Evolutionary conservation across 2,888 invertebrate species (phyloP), one percentile per base, ranked within the genome.

Genomic region (Monochamus alternatus): DNA sequence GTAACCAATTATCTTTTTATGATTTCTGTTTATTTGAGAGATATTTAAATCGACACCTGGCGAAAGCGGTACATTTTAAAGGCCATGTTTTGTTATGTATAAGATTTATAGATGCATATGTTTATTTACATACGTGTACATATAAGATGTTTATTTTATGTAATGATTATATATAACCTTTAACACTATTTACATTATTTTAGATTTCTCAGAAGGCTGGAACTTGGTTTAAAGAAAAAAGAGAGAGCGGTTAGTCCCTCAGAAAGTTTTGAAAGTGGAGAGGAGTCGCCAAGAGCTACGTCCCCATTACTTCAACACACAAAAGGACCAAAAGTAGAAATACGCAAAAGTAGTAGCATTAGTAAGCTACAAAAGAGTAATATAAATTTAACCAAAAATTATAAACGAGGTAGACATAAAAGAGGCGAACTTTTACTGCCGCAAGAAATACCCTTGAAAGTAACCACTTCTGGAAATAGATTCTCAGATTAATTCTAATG

Each of bases 141-240:
- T 22, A 22, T 22, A 22, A 22, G 22, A 22, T 22, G 22, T 22
- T 22, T 22, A 22, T 22, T 22, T 22, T 22, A 22, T 22, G 1
- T 22, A 22, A 22, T 22, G 22, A 22, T 22, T 22, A 22, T 22
- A 22, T 22, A 22, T 22, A 22, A 22, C 1, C 22, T 22, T 22
- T 22, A 1, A 22, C 22, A 22, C 22, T 22, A 22, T 22, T 22
- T 22, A 22, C 67, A 58, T 75, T 22, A 60, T 63, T 83, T 22
- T 86, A 94, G 94, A 89, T 95, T 94, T 88, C 90, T 95, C 73
- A 90, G 93, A 82, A 91, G 94, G 81, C 88, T 95, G 84, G 94
- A 95, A 85, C 91, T 93, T 85, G 94, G 94, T 85, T 89, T 95
- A 82, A 93, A 94, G 88, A 91, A 92, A 87, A 92, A 92, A 82